Evolutionary conservation across 2,113 vertebrate species (phyloP).

Genomic region (Podocnemis expansa): DNA sequence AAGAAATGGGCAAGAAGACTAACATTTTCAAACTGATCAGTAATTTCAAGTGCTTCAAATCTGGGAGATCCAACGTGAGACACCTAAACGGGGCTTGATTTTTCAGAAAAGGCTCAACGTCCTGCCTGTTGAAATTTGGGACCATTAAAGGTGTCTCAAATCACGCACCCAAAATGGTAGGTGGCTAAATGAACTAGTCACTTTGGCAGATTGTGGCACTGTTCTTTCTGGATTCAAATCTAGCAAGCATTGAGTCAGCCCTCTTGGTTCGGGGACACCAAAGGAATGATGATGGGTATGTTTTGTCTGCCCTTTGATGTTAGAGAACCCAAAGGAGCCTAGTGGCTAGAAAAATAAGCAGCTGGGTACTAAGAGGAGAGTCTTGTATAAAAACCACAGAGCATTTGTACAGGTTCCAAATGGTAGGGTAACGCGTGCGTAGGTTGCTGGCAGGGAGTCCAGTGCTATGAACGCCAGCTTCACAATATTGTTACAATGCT

Average conservation of each 20-base stretch:
- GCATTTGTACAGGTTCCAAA: not conserved
- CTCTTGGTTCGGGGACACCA: not conserved
- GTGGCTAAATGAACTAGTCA: accelerated
- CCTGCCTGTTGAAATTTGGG: not conserved
- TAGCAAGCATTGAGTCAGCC: not conserved
- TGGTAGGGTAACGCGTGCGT: not conserved
- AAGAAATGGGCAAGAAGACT: not conserved
- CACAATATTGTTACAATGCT: not conserved
- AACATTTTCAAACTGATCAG: not conserved
- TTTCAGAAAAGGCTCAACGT: not conserved
- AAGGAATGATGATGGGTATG: not conserved
- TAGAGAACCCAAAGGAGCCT: not conserved
- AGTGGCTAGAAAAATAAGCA: conserved; percentile 18
- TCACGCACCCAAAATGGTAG: not conserved
- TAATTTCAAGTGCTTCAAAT: not conserved
- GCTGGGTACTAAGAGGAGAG: not conserved
- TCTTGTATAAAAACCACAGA: not conserved
- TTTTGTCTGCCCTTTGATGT: conserved; percentile 34
- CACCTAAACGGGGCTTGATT: not conserved
- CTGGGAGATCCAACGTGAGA: not conserved
- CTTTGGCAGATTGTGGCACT: not conserved
- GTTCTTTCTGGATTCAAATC: not conserved
- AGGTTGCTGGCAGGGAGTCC: conserved; percentile 24
- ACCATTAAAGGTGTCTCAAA: not conserved
- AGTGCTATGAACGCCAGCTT: not conserved